Evolutionary conservation across 2,113 vertebrate genomes (phyloP), one percentile per base, ranked within the genome.

Genomic region (Macrotis lagotis): DNA sequence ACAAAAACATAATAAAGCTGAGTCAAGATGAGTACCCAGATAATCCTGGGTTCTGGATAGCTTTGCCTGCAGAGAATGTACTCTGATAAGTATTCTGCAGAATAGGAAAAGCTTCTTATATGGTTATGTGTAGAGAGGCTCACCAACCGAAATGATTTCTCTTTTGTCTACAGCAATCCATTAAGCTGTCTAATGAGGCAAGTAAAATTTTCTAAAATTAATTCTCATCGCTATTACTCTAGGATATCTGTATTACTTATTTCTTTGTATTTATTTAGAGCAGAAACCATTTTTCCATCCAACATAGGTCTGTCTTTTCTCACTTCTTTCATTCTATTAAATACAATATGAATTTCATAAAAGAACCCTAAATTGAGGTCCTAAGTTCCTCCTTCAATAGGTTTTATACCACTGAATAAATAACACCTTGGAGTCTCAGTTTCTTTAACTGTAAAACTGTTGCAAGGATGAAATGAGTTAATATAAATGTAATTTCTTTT

Each of bases 1-100:
- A 10, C 10, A 92, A 93, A 94, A 74, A 11, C 11, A 91, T 31
- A 93, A 92, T 31, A 92, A 90, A 90, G 59, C 48, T 66, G 31
- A 74, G 37, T n/a, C n/a, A n/a, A 74, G 66, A n/a, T n/a, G n/a
- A 22, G 37, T 5, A 19, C 22, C n/a, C 37, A n/a, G 66, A n/a
- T 74, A 74, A 74, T 14, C 16, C 37, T 74, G 14, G 4, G 16
- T 74, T 74, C 66, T 74, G 1, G 4, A 74, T n/a, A 37, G 66
- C 37, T n/a, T n/a, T n/a, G 66, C 16, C 37, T n/a, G 37, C 66
- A n/a, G 37, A n/a, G 2, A 7, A 44, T 1, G 22, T 44, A 74
- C 31, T 74, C 66, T 74, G 66, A 5, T n/a, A 22, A 74, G 37
- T n/a, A n/a, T 5, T 74, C 37, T 74, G 22, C 37, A 31, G n/a